phyloP scores from a whole-genome alignment of 2,888 invertebrate species.

The Alviniconcha strummeri region DNA sequence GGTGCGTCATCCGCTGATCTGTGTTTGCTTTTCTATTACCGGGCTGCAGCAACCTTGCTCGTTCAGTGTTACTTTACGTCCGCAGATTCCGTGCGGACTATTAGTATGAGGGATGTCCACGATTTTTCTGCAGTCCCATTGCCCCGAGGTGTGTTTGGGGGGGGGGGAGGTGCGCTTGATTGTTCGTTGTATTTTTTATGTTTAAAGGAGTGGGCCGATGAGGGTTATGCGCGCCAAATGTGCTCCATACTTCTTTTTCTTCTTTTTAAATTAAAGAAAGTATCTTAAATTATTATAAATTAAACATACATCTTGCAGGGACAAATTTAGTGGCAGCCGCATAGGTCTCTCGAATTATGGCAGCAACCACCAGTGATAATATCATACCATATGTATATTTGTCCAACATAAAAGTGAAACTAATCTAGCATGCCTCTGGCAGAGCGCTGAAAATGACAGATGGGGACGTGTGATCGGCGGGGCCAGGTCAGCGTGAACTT shows the following conservation, averaged over 20 bases:
- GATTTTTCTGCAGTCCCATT: not conserved
- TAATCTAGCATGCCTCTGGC: too few relatives aligned
- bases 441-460: too few relatives aligned
- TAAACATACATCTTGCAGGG: not conserved
- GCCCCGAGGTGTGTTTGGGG: not conserved
- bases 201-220: not conserved
- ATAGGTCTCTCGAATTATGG: too few relatives aligned
- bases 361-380: too few relatives aligned
- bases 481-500: too few relatives aligned
- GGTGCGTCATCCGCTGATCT: not conserved
- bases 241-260: not conserved
- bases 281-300: not conserved
- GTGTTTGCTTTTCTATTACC: not conserved
- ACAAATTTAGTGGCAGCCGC: too few relatives aligned
- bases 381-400: too few relatives aligned
- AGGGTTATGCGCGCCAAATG: not conserved
- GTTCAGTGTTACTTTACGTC: not conserved
- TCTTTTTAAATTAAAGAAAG: not conserved
- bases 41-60: too few relatives aligned
- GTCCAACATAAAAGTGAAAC: too few relatives aligned
- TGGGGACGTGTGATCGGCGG: too few relatives aligned
- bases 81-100: not conserved
- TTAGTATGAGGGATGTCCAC: not conserved
- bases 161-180: not conserved
- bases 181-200: not conserved